Evolutionary conservation across 2,888 invertebrate species (phyloP).

Genomic region (Ptychoptera albimana): DNA sequence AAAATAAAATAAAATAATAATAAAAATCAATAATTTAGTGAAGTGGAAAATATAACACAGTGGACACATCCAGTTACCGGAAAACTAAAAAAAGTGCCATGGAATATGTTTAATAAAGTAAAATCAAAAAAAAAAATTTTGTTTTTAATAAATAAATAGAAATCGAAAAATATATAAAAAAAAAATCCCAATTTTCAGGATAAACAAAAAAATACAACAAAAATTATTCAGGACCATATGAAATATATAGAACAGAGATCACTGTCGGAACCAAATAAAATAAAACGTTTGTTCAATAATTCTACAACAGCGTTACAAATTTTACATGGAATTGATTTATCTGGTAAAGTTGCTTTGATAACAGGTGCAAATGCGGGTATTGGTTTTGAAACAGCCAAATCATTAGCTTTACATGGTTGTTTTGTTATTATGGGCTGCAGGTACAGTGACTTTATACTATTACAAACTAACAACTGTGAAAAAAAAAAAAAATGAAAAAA

Average conservation of each 20-base stretch:
- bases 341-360: slow-evolving; percentile 66
- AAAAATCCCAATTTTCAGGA: too few species aligned
- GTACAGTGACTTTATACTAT: slow-evolving; percentile 1
- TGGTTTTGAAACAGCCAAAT: slow-evolving; percentile 82
- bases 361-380: slow-evolving; percentile 90
- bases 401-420: slow-evolving; percentile 77
- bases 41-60: slow-evolving; percentile 62
- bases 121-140: slow-evolving; percentile 54
- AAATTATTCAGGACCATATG: too few species aligned
- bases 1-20: neutral
- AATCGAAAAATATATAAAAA: too few species aligned
- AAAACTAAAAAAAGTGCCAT: slow-evolving; percentile 62
- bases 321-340: slow-evolving; percentile 75
- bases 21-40: slow-evolving; percentile 33
- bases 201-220: too few species aligned
- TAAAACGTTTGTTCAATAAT: slow-evolving; percentile 75
- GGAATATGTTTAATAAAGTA: slow-evolving; percentile 64
- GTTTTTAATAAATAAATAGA: slow-evolving; percentile 20
- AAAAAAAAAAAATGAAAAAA: neutral
- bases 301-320: slow-evolving; percentile 69
- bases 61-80: slow-evolving; percentile 90
- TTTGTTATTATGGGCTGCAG: slow-evolving; percentile 72
- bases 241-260: slow-evolving; percentile 46
- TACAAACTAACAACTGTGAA: too few species aligned
- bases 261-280: slow-evolving; percentile 38